These are phyloP conservation scores for Cheilosia urbana DNA, from an alignment of 2,888 invertebrate species.

Conservation along the genomic window DNA sequence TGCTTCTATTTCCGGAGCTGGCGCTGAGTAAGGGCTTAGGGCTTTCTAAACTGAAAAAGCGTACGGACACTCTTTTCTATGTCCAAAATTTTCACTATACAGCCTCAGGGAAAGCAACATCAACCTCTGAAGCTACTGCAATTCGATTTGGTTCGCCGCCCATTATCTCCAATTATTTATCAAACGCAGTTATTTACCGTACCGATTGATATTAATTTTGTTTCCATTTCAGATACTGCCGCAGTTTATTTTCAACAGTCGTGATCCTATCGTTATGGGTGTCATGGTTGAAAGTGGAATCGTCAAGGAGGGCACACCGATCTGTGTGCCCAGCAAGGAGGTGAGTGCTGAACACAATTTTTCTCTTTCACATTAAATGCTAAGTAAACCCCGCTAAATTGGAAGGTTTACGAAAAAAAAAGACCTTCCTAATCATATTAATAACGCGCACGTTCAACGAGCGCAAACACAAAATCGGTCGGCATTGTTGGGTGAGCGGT, in stretches of 20 bases:
- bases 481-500: slow-evolving; percentile 58
- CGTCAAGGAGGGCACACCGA: slow-evolving; percentile 97
- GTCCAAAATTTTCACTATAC: too few species aligned
- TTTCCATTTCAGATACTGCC: slow-evolving; percentile 86
- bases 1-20: too few species aligned
- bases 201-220: background rate
- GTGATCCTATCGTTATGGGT: slow-evolving; percentile 99
- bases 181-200: background rate
- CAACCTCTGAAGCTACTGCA: too few species aligned
- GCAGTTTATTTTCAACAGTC: slow-evolving; percentile 98
- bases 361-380: slow-evolving; percentile 11
- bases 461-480: slow-evolving; percentile 63
- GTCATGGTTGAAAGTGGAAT: slow-evolving; percentile 98
- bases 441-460: slow-evolving; percentile 57
- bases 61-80: too few species aligned
- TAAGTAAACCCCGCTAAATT: slow-evolving; percentile 56
- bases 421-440: slow-evolving; percentile 25
- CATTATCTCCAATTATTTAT: background rate
- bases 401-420: slow-evolving; percentile 17
- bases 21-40: too few species aligned
- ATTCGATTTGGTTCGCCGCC: too few species aligned
- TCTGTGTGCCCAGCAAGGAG: slow-evolving; percentile 98
- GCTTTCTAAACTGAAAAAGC: too few species aligned
- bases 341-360: slow-evolving; percentile 85
- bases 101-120: too few species aligned